These are phyloP conservation scores for Rhegmatorhina hoffmannsi DNA, from an alignment of 2,113 vertebrate species.

Conservation along the genomic window DNA sequence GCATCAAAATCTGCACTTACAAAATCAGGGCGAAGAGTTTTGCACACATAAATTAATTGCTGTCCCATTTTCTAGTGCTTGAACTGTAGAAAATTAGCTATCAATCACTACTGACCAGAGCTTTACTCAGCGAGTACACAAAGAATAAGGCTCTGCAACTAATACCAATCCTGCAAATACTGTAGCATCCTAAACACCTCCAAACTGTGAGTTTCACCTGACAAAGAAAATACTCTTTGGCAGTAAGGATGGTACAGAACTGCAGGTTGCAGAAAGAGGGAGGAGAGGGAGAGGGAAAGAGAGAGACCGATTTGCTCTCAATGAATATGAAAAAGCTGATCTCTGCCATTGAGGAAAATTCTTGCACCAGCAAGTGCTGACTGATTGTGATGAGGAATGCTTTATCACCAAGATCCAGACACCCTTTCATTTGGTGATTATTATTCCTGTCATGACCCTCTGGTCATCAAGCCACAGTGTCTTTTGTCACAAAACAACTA, in stretches of 20 bases:
- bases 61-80: background rate
- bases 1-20: conserved; percentile 53
- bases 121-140: background rate
- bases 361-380: conserved; percentile 47
- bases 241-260: background rate
- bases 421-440: conserved; percentile 59
- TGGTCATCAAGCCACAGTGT: conserved; percentile 59
- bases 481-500: conserved; percentile 54
- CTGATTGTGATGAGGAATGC: conserved; percentile 36
- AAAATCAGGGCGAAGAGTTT: conserved; percentile 48
- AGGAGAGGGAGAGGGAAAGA: background rate
- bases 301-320: conserved; percentile 36
- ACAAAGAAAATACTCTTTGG: conserved; percentile 29
- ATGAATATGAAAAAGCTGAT: conserved; percentile 62
- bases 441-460: conserved; percentile 57
- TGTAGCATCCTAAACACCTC: background rate
- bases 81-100: conserved; percentile 27
- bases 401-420: conserved; percentile 57
- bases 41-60: conserved; percentile 44
- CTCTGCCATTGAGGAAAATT: conserved; percentile 59
- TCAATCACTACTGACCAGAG: conserved; percentile 15
- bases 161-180: background rate
- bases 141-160: background rate
- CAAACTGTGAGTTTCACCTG: background rate
- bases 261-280: background rate